phyloP scores from a whole-genome alignment of 1,140 invertebrate species.

The Aphaenogaster ashmeadi region DNA sequence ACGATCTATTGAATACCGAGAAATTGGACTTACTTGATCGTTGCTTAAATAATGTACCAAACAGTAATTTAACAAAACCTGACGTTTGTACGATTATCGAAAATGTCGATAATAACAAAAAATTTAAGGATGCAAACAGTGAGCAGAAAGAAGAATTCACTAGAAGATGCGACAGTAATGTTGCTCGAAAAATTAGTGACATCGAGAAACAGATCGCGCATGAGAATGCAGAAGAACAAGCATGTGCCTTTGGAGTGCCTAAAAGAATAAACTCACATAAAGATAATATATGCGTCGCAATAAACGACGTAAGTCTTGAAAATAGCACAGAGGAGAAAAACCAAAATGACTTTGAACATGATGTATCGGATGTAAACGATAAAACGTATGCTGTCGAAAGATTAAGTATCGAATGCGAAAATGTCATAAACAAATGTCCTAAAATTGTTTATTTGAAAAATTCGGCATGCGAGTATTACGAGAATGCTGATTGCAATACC shows the following conservation, averaged over 20 bases:
- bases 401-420: slow-evolving; percentile 33
- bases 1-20: slow-evolving; percentile 88
- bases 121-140: slow-evolving; percentile 8
- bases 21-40: slow-evolving; percentile 48
- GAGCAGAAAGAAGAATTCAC: slow-evolving; percentile 23
- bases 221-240: slow-evolving; percentile 58
- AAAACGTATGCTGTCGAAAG: slow-evolving; percentile 43
- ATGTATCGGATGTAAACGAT: slow-evolving; percentile 49
- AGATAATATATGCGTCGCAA: slow-evolving; percentile 38
- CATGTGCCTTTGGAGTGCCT: slow-evolving; percentile 50
- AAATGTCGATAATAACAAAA: slow-evolving; percentile 58
- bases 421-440: neutral
- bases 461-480: slow-evolving; percentile 17
- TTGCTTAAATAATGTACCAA: slow-evolving; percentile 69
- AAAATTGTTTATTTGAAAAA: slow-evolving; percentile 25
- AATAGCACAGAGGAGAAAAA: slow-evolving; percentile 63
- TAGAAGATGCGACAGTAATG: slow-evolving; percentile 59
- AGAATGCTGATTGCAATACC: slow-evolving; percentile 57
- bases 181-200: slow-evolving; percentile 74
- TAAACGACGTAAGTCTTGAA: slow-evolving; percentile 52
- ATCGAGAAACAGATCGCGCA: slow-evolving; percentile 71
- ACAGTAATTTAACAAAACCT: slow-evolving; percentile 74
- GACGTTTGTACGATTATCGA: slow-evolving; percentile 68
- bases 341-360: slow-evolving; percentile 74
- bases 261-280: slow-evolving; percentile 60